phyloP scores from a whole-genome alignment of 2,113 vertebrate genomes.

The Hippopotamus amphibius region DNA sequence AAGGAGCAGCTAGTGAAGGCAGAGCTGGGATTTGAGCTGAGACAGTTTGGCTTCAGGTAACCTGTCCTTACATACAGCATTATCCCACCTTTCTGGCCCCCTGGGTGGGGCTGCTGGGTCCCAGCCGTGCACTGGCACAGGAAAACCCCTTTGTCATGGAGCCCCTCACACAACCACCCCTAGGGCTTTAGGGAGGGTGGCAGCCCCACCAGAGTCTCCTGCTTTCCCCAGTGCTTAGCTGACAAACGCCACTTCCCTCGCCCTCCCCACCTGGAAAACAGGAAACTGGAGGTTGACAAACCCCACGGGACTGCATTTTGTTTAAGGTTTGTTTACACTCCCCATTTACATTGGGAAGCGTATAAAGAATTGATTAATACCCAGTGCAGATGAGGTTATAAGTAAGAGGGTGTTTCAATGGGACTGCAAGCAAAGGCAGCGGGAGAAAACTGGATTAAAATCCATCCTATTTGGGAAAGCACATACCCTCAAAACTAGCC shows the following conservation, averaged over 20 bases:
- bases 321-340: slow-evolving; percentile 9
- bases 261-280: slow-evolving; percentile 73
- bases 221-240: slow-evolving; percentile 2
- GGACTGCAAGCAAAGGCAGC: background rate
- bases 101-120: background rate
- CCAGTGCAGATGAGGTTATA: background rate
- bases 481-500: background rate
- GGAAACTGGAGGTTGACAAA: slow-evolving; percentile 67
- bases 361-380: background rate
- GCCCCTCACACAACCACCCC: background rate
- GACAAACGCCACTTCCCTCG: slow-evolving; percentile 63
- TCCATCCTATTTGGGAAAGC: background rate
- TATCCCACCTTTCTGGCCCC: background rate
- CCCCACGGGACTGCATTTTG: background rate
- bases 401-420: background rate
- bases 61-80: accelerated
- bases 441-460: background rate
- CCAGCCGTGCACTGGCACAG: background rate
- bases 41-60: background rate
- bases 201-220: slow-evolving; percentile 17
- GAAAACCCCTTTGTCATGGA: background rate
- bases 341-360: background rate
- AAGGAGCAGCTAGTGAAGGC: too few species aligned
- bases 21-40: background rate
- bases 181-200: background rate